phyloP scores from a whole-genome alignment of 2,113 vertebrate species.

The Pelvicachromis taeniatus region DNA sequence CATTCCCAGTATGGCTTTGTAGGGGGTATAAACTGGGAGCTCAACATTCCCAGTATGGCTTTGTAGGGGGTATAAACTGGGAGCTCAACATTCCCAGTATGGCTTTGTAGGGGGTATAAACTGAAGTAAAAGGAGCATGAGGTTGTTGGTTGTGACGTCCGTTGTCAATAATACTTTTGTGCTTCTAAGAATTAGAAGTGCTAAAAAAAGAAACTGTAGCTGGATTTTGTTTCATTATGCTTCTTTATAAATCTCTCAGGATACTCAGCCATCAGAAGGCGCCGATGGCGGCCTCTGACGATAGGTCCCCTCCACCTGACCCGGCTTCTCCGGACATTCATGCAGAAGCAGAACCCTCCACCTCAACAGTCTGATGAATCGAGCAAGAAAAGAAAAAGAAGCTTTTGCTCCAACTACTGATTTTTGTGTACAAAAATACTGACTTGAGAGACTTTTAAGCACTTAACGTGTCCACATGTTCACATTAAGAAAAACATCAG shows the following conservation, averaged over 20 bases:
- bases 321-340: neutral
- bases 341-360: accelerated
- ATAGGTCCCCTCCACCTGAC: neutral
- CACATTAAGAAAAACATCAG: neutral
- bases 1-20: too few relatives aligned
- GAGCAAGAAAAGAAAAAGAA: neutral
- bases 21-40: neutral
- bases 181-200: accelerated
- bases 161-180: neutral
- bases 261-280: neutral
- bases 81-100: too few relatives aligned
- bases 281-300: neutral
- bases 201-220: neutral
- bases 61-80: neutral
- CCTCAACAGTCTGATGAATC: neutral
- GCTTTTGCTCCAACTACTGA: neutral
- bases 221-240: neutral
- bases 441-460: neutral
- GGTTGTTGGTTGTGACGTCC: neutral
- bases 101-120: neutral
- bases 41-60: too few relatives aligned
- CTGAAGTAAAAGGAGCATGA: neutral
- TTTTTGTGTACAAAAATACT: neutral
- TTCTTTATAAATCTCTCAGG: neutral
- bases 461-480: neutral